A percentile compares a stretch with the other conserved stretches of the same genome.
Conservation (phyloP, 2,888 invertebrate genomes). For the Blastobasis lacticolella region DNA sequence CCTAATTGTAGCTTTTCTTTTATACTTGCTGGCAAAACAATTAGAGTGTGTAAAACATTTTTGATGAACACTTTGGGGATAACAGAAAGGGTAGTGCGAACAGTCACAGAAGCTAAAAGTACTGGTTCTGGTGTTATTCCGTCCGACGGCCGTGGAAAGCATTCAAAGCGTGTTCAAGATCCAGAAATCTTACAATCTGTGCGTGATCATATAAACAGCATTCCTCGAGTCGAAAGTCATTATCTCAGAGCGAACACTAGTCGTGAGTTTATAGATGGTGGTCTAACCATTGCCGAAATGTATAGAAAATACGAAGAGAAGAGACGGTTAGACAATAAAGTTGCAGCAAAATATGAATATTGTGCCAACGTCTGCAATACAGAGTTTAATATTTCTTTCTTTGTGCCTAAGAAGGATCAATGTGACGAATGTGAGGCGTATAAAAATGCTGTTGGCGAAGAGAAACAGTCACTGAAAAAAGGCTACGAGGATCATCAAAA, state of each 20-base stretch:
- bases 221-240: constrained; percentile 8
- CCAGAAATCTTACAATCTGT: constrained; percentile 9
- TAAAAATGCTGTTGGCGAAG: constrained; percentile 15
- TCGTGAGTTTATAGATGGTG: constrained; percentile 3
- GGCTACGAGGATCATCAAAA: constrained; percentile 9
- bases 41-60: background rate
- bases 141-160: constrained; percentile 3
- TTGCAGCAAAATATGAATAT: constrained; percentile 3
- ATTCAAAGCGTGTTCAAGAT: background rate
- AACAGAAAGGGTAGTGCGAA: constrained; percentile 1
- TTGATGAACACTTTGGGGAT: constrained; percentile 1
- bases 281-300: constrained; percentile 5
- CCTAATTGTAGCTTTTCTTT: background rate
- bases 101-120: constrained; percentile 1
- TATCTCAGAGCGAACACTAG: constrained; percentile 2
- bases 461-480: constrained; percentile 14
- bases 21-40: background rate
- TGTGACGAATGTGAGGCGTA: constrained; percentile 15
- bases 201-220: constrained; percentile 7
- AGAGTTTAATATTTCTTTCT: constrained; percentile 17
- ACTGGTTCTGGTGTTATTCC: constrained; percentile 1
- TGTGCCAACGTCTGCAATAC: constrained; percentile 8
- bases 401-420: constrained; percentile 16
- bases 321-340: background rate
- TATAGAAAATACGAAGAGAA: constrained; percentile 2